These are phyloP conservation scores for Archivesica marissinica DNA, from an alignment of 1,140 invertebrate genomes.

Conservation along the genomic window DNA sequence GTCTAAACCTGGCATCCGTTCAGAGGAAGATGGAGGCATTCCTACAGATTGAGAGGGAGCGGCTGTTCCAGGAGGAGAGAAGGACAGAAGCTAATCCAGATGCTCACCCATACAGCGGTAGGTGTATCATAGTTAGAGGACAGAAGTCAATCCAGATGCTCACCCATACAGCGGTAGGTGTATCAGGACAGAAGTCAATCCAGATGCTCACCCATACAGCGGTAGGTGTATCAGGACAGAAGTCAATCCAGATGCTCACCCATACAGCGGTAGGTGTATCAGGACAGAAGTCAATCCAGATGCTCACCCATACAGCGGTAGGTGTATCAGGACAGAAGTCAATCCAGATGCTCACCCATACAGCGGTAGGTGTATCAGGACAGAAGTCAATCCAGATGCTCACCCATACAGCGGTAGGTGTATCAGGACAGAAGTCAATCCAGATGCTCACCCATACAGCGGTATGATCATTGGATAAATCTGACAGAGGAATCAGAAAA, in stretches of 20 bases:
- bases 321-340: conserved; percentile 68
- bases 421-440: no score
- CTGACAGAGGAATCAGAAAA: no score
- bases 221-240: conserved; percentile 76
- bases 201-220: conserved; percentile 77
- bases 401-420: conserved; percentile 80
- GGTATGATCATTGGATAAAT: no score
- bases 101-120: conserved; percentile 80
- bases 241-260: conserved; percentile 74
- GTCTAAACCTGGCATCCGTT: conserved; percentile 73
- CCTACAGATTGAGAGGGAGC: conserved; percentile 73
- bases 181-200: conserved; percentile 71
- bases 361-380: conserved; percentile 78
- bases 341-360: conserved; percentile 77
- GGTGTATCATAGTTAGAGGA: no score
- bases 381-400: conserved; percentile 71
- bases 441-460: no score
- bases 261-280: conserved; percentile 80
- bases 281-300: conserved; percentile 71
- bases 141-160: no score
- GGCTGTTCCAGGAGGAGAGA: conserved; percentile 72
- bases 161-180: no score
- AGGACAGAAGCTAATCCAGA: conserved; percentile 71
- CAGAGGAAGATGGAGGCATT: conserved; percentile 74
- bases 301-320: conserved; percentile 80